A percentile compares a stretch with the other conserved stretches of the same genome.
Conservation (phyloP, 2,113 vertebrate species). For the Mormyrus lacerda region DNA sequence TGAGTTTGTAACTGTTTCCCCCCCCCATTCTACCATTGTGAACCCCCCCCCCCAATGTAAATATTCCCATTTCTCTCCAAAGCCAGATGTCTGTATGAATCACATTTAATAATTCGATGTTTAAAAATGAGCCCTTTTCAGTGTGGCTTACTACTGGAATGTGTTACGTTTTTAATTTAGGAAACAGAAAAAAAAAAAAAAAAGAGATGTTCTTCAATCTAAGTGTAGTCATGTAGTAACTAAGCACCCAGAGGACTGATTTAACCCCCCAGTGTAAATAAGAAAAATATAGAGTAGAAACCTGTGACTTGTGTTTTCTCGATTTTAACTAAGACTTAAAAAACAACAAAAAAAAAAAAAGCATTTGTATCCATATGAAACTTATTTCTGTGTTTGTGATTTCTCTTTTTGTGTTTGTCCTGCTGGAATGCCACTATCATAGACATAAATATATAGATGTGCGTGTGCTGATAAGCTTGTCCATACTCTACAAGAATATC, state of each 20-base stretch:
- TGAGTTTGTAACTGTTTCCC: neutral
- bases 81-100: constrained; percentile 56
- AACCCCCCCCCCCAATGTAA: constrained; percentile 52
- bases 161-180: constrained; percentile 60
- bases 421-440: constrained; percentile 73
- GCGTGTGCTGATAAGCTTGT: constrained; percentile 77
- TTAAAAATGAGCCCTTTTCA: constrained; percentile 50
- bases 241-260: constrained; percentile 66
- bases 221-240: constrained; percentile 67
- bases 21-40: constrained; percentile 25
- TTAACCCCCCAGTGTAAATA: constrained; percentile 69
- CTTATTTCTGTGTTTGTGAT: constrained; percentile 63
- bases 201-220: constrained; percentile 56
- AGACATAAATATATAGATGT: constrained; percentile 62
- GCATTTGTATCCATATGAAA: constrained; percentile 60
- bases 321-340: constrained; percentile 56
- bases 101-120: constrained; percentile 40
- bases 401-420: constrained; percentile 72
- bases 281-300: constrained; percentile 65
- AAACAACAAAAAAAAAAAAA: constrained; percentile 50
- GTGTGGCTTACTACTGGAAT: constrained; percentile 68
- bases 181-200: constrained; percentile 17
- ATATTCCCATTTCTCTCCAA: constrained; percentile 54
- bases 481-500: constrained; percentile 86
- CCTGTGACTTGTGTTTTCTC: constrained; percentile 61